phyloP scores from a whole-genome alignment of 92 coral and sea anemone species.

The Porites cylindrica region DNA sequence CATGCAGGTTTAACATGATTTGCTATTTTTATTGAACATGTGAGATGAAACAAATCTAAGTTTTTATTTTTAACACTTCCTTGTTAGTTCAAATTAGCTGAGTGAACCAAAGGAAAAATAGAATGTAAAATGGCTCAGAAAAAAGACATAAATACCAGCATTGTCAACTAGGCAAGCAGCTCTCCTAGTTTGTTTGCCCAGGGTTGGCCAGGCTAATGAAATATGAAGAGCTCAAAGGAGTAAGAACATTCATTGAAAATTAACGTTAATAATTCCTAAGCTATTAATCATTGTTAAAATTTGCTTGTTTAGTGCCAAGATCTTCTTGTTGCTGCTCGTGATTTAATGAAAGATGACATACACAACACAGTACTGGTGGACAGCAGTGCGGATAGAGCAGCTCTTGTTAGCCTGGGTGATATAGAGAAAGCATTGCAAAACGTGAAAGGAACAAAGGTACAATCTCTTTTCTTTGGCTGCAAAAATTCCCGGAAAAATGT shows the following conservation, averaged over 20 bases:
- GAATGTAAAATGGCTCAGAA: no score
- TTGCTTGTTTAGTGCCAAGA: constrained; percentile 85
- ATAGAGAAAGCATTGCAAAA: constrained; percentile 66
- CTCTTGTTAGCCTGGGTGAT: constrained; percentile 68
- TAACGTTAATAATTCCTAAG: not conserved
- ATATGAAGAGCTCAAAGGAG: no score
- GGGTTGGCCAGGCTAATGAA: no score
- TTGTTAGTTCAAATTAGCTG: no score
- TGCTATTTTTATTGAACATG: not conserved
- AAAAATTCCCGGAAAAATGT: not conserved
- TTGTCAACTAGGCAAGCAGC: no score
- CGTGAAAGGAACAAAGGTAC: constrained; percentile 55
- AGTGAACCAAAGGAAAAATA: no score
- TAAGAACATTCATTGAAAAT: no score
- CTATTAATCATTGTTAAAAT: not conserved
- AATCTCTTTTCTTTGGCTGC: not conserved
- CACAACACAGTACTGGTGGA: constrained; percentile 84
- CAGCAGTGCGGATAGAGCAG: constrained; percentile 70
- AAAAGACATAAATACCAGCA: no score
- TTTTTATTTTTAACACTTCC: no score
- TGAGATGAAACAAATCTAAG: not conserved
- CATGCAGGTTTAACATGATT: no score
- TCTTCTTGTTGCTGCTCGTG: constrained; percentile 92
- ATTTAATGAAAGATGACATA: constrained; percentile 92
- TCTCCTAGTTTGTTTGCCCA: no score